phyloP scores from a whole-genome alignment of 2,888 invertebrate species.

The Thymelicus acteon region DNA sequence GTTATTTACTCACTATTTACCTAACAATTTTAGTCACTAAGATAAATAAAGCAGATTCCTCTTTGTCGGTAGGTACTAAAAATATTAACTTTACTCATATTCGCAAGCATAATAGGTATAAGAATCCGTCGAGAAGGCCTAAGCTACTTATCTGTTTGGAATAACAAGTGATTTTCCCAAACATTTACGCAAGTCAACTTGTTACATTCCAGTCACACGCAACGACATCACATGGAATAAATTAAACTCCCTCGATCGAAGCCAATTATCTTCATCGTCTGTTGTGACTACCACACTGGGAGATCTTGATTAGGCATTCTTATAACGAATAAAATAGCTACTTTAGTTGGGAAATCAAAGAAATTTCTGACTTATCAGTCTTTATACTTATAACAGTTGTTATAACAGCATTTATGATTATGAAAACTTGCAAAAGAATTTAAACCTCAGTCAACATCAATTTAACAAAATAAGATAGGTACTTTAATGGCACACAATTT shows the following conservation, averaged over 20 bases:
- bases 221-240: constrained; percentile 43
- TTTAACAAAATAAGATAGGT: no score
- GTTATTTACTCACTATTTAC: no score
- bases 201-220: constrained; percentile 43
- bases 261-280: constrained; percentile 36
- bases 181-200: constrained; percentile 41
- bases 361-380: background rate
- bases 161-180: constrained; percentile 18
- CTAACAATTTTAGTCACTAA: no score
- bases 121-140: no score
- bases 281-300: constrained; percentile 20
- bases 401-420: background rate
- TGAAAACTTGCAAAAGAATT: background rate
- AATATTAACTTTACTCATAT: no score
- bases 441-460: no score
- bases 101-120: no score
- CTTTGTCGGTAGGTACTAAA: no score
- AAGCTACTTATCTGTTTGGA: background rate
- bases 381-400: no score
- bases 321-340: background rate
- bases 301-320: background rate
- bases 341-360: constrained; percentile 4
- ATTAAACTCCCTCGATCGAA: constrained; percentile 42
- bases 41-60: no score
- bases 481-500: no score